phyloP scores from a whole-genome alignment of 2,797 vertebrate genomes.

The Siniperca obscura region DNA sequence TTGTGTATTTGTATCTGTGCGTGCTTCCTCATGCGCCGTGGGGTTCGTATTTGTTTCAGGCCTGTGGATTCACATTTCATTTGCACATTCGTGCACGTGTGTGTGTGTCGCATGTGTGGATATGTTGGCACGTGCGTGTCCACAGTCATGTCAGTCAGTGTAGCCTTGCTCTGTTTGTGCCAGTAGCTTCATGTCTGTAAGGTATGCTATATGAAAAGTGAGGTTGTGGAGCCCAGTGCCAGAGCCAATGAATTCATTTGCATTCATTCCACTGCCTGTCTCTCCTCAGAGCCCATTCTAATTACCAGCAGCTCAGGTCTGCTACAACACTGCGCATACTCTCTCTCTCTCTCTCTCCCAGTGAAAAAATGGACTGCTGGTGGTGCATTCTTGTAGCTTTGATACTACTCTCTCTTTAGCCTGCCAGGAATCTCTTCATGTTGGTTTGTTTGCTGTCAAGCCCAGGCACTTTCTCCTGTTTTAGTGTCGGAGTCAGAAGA shows the following conservation, averaged over 20 bases:
- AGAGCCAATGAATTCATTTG: conserved; percentile 85
- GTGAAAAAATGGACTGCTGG: conserved; percentile 64
- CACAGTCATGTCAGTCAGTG: conserved; percentile 60
- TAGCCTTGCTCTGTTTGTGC: conserved; percentile 67
- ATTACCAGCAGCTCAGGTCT: conserved; percentile 84
- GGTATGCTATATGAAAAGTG: conserved; percentile 78
- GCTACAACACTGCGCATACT: conserved; percentile 75
- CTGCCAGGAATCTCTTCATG: conserved; percentile 75
- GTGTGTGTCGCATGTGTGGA: conserved; percentile 14
- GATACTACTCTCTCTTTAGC: conserved; percentile 75
- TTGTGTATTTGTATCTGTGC: conserved; percentile 32
- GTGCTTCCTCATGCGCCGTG: conserved; percentile 17
- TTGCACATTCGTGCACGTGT: conserved; percentile 31
- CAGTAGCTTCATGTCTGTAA: conserved; percentile 75
- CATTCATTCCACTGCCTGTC: conserved; percentile 84
- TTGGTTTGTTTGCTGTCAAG: conserved; percentile 78
- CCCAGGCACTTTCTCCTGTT: conserved; percentile 63
- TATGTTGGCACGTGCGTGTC: conserved; percentile 47
- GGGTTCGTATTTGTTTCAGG: conserved; percentile 58
- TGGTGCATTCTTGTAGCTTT: conserved; percentile 80
- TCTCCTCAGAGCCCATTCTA: conserved; percentile 84
- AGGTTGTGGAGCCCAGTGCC: conserved; percentile 74
- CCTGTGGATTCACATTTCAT: conserved; percentile 51
- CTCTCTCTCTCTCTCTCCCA: conserved; percentile 49
- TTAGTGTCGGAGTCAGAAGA: conserved; percentile 61